Conservation (phyloP, 2,888 invertebrate genomes). For the Leistus spinibarbis region DNA sequence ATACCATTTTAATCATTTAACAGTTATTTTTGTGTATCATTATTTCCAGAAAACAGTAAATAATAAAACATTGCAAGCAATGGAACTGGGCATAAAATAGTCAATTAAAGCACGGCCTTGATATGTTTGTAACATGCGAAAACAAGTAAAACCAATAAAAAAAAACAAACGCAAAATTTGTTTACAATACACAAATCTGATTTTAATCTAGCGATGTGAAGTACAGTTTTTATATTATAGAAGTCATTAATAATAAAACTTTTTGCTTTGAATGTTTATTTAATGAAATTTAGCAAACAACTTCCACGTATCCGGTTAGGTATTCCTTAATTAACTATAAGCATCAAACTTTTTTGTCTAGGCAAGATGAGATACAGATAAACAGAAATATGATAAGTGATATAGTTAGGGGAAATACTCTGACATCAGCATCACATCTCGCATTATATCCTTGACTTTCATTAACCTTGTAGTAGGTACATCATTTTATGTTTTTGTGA, state of each 20-base stretch:
- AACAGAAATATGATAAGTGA: conserved; percentile 6
- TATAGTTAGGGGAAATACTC: conserved; percentile 22
- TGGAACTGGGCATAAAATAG: too few species aligned
- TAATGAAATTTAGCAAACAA: neutral
- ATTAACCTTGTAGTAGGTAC: conserved; percentile 6
- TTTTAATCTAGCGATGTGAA: neutral
- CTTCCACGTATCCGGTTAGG: neutral
- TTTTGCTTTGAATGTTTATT: neutral
- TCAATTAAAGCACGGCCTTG: too few species aligned
- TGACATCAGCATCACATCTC: conserved; percentile 11
- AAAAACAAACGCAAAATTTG: too few species aligned
- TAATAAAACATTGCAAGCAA: too few species aligned
- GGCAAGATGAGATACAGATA: conserved; percentile 3
- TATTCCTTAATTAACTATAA: neutral
- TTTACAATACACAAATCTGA: too few species aligned
- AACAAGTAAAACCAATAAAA: too few species aligned
- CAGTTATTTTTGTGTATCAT: too few species aligned
- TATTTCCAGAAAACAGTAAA: too few species aligned
- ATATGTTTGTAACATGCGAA: too few species aligned
- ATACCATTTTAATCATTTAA: too few species aligned
- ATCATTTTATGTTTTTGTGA: neutral
- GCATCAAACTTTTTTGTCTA: neutral
- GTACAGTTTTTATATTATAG: neutral
- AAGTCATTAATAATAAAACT: neutral
- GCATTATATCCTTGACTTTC: conserved; percentile 11